phyloP scores from a whole-genome alignment of 2,888 invertebrate species.

The Himalopsyche tibetana region DNA sequence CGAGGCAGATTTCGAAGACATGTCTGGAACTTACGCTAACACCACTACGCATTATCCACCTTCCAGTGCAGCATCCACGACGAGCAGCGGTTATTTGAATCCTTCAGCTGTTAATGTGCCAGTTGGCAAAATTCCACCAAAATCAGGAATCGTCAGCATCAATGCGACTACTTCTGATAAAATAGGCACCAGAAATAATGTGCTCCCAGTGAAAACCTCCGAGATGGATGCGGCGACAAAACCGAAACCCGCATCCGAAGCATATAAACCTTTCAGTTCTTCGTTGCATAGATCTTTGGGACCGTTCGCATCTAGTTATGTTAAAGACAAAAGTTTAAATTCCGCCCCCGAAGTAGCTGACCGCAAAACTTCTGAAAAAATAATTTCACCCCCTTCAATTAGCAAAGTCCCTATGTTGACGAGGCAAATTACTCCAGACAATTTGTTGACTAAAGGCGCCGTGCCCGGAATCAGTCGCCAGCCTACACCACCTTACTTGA shows the following conservation, averaged over 20 bases:
- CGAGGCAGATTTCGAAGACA: conserved; percentile 62
- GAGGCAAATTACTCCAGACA: conserved; percentile 71
- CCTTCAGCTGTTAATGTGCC: conserved; percentile 85
- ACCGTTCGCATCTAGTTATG: conserved; percentile 66
- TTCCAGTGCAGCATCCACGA: conserved; percentile 79
- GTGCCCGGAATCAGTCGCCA: conserved; percentile 74
- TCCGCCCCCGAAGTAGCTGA: conserved; percentile 66
- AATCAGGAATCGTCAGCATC: conserved; percentile 59
- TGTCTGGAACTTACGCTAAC: conserved; percentile 80
- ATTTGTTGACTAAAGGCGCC: conserved; percentile 67
- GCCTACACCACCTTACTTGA: conserved; percentile 69
- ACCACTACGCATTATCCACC: conserved; percentile 77
- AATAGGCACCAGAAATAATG: conserved; percentile 68
- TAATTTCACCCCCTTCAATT: conserved; percentile 66
- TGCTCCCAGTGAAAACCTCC: conserved; percentile 43
- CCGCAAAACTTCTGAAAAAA: conserved; percentile 51
- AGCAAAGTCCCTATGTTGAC: conserved; percentile 75
- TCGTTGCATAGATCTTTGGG: conserved; percentile 66
- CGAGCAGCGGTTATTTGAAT: conserved; percentile 85
- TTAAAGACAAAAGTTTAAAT: conserved; percentile 69
- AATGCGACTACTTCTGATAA: conserved; percentile 48
- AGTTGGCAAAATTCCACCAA: conserved; percentile 71
- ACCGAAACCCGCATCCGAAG: conserved; percentile 51
- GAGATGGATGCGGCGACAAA: conserved; percentile 50
- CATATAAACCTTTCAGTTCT: conserved; percentile 69